Base-by-base conservation (phyloP, 2,797 vertebrate species). In the Siniperca undulata region DNA sequence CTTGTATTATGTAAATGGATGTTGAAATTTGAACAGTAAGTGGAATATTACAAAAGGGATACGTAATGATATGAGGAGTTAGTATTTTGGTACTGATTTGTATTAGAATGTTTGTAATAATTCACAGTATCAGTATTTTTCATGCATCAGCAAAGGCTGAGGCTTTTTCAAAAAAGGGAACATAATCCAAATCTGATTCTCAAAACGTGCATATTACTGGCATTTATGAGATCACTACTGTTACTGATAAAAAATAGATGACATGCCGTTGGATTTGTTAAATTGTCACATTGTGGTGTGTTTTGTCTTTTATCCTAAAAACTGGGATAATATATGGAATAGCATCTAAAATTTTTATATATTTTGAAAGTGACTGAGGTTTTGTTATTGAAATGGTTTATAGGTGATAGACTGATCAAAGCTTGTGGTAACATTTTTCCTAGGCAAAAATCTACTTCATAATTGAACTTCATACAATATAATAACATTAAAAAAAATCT, bases 21-120 rank as follows among this genome's bases (percentile, higher is more conserved):
- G 3, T 64, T 58, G 24, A 61, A 52, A 7, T 48, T 60, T 48
- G 1, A 9, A 52, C 34, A 9, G 13, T 53, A 27, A 46, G 12
- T 7, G 0, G 14, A 16, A 60, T n/a, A 66, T 55, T 1, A 53
- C 7, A 38, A 34, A 2, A 80, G 5, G 17, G 13, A 36, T 14
- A 5, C 13, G 17, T 1, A 30, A 9, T n/a, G 7, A 48, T 52
- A n/a, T 67, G n/a, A 58, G 34, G 11, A 24, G 38, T 40, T 50
- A 74, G 42, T 61, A 46, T 66, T 71, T 76, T 81, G 48, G 44
- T 24, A 76, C 27, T 56, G 1, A 24, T 73, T 40, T 70, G 14
- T 65, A 20, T 67, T 77, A 12, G 16, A 46, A 36, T 34, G 9
- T 67, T 34, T 66, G 7, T 0, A 70, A 42, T 64, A 58, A 66